phyloP scores from a whole-genome alignment of 2,888 invertebrate genomes.

The Lysandra coridon region DNA sequence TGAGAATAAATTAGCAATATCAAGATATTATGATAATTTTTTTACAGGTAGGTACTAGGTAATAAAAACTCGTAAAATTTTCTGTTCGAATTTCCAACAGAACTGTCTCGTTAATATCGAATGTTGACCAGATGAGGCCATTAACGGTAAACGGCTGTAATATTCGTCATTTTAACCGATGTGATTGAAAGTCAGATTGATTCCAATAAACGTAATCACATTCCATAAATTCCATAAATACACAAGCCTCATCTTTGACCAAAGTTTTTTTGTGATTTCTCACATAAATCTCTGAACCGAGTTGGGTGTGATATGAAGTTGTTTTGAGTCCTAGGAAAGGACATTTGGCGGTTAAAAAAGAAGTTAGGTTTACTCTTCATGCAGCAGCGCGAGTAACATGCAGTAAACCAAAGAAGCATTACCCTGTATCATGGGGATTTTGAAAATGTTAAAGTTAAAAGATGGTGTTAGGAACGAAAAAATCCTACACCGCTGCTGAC shows the following conservation, averaged over 20 bases:
- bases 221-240: background rate
- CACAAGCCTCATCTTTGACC: background rate
- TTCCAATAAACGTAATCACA: background rate
- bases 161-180: background rate
- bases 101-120: background rate
- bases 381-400: no score
- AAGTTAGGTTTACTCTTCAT: no score
- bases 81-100: background rate
- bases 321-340: no score
- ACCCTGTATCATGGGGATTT: no score
- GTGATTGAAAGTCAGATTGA: conserved; percentile 9
- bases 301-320: no score
- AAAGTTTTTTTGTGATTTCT: background rate
- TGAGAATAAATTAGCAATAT: no score
- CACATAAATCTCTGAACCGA: background rate
- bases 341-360: no score
- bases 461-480: no score
- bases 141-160: background rate
- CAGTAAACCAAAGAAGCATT: no score
- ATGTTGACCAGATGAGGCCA: background rate
- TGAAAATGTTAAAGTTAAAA: no score
- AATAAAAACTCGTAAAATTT: background rate
- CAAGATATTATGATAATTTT: background rate
- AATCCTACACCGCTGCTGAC: no score
- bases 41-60: background rate